Base-by-base conservation (phyloP, 1,140 invertebrate genomes). In the Mercenaria mercenaria region DNA sequence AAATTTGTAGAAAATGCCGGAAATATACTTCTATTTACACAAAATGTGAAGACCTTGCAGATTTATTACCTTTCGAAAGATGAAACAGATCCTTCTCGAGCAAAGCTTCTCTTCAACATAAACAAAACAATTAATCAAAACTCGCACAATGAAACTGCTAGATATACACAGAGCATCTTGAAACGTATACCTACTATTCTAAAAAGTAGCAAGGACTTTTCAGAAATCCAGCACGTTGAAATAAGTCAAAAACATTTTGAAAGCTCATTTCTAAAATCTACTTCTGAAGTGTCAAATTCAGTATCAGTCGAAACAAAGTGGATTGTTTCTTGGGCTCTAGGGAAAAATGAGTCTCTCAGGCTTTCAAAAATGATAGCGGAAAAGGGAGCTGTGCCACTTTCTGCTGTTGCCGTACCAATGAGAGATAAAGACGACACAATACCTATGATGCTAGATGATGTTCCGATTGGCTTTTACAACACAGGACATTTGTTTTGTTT, bases 1-100 rank as follows among this genome's bases (percentile, higher is more conserved):
- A 87, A 91, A 43, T 56, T 93, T 1, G 37, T 91, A 11, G 77
- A 91, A 56, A 67, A 81, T 23, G 90, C 91, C 11, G 91, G 91
- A 39, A 89, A 89, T 43, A n/a, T 94, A 18, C 82, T 94, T 6
- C 81, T 94, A 41, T 94, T 94, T 79, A 93, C 92, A 6, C 94
- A 93, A 69, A 91, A 93, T 80, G 92, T 94, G 23, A 74, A 50
- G 50, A 88, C 79, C 74, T 69, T 94, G 26, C 47, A 79, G 18
- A 72, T 94, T 41, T 92, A 91, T 83, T 91, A 93, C 59, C 77
- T 94, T 15, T 47, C 82, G 69, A 29, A 59, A n/a, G 43, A 91
- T 2, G 84, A 41, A 23, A 67, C n/a, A 26, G 64, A 72, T 61
- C 64, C 76, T 56, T 34, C 41, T 18, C 50, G 52, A 72, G 67